A percentile compares a stretch with the other conserved stretches of the same genome.
phyloP scores from a whole-genome alignment of 2,113 vertebrate species.

The Anguilla rostrata region DNA sequence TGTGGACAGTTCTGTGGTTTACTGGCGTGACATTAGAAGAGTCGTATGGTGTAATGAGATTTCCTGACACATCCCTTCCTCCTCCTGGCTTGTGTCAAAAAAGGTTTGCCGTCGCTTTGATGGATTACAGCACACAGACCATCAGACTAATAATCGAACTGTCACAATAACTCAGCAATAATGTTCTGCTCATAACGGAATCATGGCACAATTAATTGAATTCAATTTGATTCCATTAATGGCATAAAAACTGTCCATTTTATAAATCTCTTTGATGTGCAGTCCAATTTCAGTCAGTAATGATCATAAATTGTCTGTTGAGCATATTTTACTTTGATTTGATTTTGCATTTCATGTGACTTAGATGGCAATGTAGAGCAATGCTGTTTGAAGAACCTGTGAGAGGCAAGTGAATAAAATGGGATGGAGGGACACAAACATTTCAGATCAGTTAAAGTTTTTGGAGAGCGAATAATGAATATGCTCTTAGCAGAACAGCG shows the following conservation, averaged over 20 bases:
- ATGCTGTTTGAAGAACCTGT: background rate
- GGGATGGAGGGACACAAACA: too few species aligned
- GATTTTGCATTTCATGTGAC: background rate
- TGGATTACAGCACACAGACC: background rate
- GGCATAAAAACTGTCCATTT: background rate
- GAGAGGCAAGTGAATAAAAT: too few species aligned
- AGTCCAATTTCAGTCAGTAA: background rate
- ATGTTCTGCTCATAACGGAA: background rate
- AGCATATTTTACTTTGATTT: background rate
- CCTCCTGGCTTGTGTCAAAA: background rate
- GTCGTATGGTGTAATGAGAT: background rate
- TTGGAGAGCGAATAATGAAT: too few species aligned
- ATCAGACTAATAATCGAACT: background rate
- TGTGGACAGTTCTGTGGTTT: background rate
- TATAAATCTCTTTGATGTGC: background rate
- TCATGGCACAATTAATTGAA: background rate
- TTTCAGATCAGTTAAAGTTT: too few species aligned
- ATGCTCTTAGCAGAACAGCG: too few species aligned
- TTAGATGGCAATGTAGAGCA: background rate
- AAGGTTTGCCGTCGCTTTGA: background rate
- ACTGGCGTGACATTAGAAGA: background rate
- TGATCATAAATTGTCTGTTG: background rate
- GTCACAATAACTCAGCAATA: slow-evolving; percentile 10
- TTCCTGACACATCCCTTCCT: background rate
- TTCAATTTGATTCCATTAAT: background rate